These are phyloP conservation scores for Pterophyllum scalare DNA, from an alignment of 2,113 vertebrate species.

Conservation along the genomic window DNA sequence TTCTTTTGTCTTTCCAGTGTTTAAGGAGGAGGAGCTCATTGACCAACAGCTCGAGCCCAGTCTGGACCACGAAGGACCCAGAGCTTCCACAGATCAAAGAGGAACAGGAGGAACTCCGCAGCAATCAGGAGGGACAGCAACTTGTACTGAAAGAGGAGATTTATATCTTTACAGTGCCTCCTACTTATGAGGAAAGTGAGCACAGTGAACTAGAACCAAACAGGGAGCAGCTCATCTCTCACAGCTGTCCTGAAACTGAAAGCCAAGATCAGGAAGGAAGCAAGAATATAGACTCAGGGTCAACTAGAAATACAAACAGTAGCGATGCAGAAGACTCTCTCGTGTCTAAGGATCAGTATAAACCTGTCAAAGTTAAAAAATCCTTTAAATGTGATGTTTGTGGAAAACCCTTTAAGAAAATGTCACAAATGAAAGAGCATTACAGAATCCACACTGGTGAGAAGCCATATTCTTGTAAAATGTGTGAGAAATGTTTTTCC, in stretches of 20 bases:
- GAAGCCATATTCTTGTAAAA: background rate
- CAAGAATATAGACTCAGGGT: background rate
- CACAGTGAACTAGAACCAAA: background rate
- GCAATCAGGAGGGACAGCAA: fast-evolving
- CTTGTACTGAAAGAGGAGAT: background rate
- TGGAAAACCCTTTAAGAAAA: background rate
- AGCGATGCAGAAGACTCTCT: background rate
- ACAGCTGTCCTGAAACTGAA: background rate
- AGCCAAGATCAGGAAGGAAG: background rate
- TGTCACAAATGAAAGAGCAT: background rate
- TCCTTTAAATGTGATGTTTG: slow-evolving; percentile 1
- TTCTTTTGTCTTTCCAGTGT: background rate
- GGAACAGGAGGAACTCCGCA: background rate
- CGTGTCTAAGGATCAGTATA: background rate
- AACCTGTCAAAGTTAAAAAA: background rate
- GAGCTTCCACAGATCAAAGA: background rate
- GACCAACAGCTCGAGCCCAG: background rate
- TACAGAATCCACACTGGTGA: background rate
- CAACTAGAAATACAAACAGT: background rate
- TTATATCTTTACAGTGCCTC: fast-evolving
- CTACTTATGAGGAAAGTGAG: fast-evolving
- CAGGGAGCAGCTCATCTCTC: background rate
- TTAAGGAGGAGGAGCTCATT: background rate
- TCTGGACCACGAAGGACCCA: fast-evolving
- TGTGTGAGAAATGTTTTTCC: background rate